A percentile compares a stretch with the other conserved stretches of the same genome.
phyloP scores from a whole-genome alignment of 2,888 invertebrate species.

The Eurytoma adleriae region DNA sequence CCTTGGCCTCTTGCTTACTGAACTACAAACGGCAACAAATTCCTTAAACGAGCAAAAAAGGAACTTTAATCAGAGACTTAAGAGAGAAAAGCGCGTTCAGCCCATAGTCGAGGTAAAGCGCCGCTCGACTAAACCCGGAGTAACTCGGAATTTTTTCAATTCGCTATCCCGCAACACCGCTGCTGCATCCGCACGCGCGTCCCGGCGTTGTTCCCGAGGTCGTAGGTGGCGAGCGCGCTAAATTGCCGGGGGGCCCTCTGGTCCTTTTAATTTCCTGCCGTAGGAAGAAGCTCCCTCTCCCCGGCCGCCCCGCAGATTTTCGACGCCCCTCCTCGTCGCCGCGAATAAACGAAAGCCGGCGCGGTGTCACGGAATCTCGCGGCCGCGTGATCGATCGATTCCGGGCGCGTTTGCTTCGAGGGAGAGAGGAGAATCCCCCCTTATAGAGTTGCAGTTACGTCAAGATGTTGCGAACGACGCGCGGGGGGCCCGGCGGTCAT shows the following conservation, averaged over 20 bases:
- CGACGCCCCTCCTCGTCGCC: not conserved
- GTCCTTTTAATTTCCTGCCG: conserved; percentile 57
- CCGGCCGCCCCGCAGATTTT: conserved; percentile 11
- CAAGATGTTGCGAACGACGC: conserved; percentile 39
- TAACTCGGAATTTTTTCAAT: conserved; percentile 34
- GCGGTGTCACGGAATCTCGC: conserved; percentile 15
- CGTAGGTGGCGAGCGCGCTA: conserved; percentile 22
- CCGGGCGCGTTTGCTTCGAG: too few relatives aligned
- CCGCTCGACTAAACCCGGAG: conserved; percentile 1
- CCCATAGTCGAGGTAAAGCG: not conserved
- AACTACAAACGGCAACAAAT: too few relatives aligned
- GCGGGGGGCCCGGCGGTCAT: not conserved
- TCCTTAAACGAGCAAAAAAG: not conserved
- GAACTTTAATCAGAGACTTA: not conserved
- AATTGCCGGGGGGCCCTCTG: conserved; percentile 49
- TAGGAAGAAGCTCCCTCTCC: conserved; percentile 10
- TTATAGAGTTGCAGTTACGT: conserved; percentile 12
- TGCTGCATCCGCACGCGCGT: not conserved
- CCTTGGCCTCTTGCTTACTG: too few relatives aligned
- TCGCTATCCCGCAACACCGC: conserved; percentile 26
- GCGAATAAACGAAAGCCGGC: conserved; percentile 10
- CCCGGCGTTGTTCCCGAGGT: conserved; percentile 1
- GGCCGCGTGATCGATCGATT: conserved; percentile 29
- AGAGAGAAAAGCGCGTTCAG: not conserved
- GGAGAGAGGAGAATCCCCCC: too few relatives aligned